Percentiles rank a stretch among this genome's conserved stretches.
Conservation (phyloP, 2,888 invertebrate species). For the Melieria crassipennis region DNA sequence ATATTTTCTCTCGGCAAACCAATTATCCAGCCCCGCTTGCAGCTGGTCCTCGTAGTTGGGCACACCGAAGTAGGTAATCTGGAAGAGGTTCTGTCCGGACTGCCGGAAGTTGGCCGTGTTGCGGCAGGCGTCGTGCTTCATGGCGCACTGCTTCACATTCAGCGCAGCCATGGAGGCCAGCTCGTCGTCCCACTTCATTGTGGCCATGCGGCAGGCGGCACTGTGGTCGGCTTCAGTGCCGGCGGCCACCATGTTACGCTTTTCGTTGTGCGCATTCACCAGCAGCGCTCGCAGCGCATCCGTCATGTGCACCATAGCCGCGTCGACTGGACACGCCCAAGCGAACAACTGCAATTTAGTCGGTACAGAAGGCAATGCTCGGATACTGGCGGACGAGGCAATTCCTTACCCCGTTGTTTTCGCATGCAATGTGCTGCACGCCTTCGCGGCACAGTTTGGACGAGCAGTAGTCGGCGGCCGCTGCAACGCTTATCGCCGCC, state of each 20-base stretch:
- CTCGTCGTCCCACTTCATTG: constrained; percentile 55
- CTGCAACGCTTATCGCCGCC: not conserved
- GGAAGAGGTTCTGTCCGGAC: constrained; percentile 55
- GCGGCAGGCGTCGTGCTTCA: constrained; percentile 51
- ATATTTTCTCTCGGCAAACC: constrained; percentile 49
- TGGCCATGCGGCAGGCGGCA: constrained; percentile 55
- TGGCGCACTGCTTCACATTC: constrained; percentile 51
- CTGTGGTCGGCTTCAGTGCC: constrained; percentile 41
- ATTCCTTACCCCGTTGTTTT: constrained; percentile 18
- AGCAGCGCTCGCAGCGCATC: not conserved
- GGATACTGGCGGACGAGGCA: not conserved
- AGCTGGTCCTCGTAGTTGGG: constrained; percentile 41
- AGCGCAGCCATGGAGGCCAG: constrained; percentile 52
- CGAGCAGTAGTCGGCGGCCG: constrained; percentile 23
- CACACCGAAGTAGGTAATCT: constrained; percentile 39
- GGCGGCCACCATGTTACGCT: constrained; percentile 33
- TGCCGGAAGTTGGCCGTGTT: constrained; percentile 48
- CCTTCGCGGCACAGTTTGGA: constrained; percentile 5
- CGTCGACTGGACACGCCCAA: constrained; percentile 11
- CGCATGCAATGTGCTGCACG: constrained; percentile 23
- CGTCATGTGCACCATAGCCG: constrained; percentile 8
- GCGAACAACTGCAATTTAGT: constrained; percentile 19
- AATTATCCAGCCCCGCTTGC: constrained; percentile 43
- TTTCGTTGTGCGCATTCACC: constrained; percentile 24
- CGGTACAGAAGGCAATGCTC: not conserved